Evolutionary conservation across 2,888 invertebrate species (phyloP), one percentile per base, ranked within the genome.

Genomic region (Aproaerema taeniolella): DNA sequence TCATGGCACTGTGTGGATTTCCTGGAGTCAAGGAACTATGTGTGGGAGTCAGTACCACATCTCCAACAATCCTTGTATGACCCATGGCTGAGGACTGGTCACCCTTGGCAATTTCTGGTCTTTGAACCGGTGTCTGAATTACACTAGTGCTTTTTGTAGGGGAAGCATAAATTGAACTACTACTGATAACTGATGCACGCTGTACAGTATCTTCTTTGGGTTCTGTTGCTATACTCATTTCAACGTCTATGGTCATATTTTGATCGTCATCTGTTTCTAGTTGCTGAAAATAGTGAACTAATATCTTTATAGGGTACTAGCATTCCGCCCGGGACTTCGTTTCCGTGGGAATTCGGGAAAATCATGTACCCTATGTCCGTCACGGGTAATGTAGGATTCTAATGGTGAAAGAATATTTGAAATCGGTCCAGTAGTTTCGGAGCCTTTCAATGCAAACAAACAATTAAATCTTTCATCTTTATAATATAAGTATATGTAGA

Each of bases 1-100:
- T 67, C 74, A 90, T 87, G 38, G 82, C 74, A 52, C 76, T 87
- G 47, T 89, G 89, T 30, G 90, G 89, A 55, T 90, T 90, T 2
- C 69, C 64, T 25, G 83, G 81, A 31, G 83, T 82, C 39, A 71
- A 72, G 1, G 72, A 53, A 39, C 73, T 67, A 43, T 83, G 72
- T 12, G 81, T 78, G 2, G 87, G 86, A 24, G 86, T 86, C 5
- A 82, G 58, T 7, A 74, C 61, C 5, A 86, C 72, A 35, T 87
- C 86, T 10, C 81, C 83, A 47, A 57, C 49, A 39, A 75, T 61
- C 14, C 58, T 58, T 13, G 31, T 25, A 4, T 28, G 11, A 4
- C 32, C 32, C 31, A 31, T 42, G 39, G 12, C 34, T 25, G 20
- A 37, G n/a, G n/a, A n/a, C n/a, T n/a, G n/a, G 8, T 49, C 45